Evolutionary conservation across 1,140 invertebrate species (phyloP), one percentile per base, ranked within the genome.

Genomic region (Drosophila pectinifera): DNA sequence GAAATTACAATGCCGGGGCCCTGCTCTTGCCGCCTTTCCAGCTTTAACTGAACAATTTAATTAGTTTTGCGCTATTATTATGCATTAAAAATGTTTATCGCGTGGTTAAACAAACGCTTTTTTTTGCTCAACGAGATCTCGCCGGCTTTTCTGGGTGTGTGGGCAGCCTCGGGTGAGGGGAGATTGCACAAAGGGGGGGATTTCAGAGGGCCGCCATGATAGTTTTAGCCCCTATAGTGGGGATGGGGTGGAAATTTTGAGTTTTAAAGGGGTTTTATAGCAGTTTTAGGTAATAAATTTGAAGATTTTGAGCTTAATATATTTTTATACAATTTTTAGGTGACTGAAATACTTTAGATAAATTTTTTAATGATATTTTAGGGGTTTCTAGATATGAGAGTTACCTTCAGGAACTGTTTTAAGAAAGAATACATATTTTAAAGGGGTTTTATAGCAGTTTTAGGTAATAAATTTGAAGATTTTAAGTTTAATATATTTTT

Each of bases 81-180:
- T 77, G 74, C 74, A 77, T 77, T 77, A 77, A 77, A 77, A 76
- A 77, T 77, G 74, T 76, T 76, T 69, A 77, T 77, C 74, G 74
- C 74, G 74, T 77, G 74, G 74, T 77, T 77, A 69, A 56, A 49
- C 74, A 77, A 77, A 77, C 73, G 55, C 64, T 68, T 61, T 77
- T 61, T 77, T 76, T 36, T 62, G 13, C 55, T 51, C 63, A 69
- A 77, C 63, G 20, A 77, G 74, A 77, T 62, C 61, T 75, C 49
- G 18, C 72, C 39, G 38, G 43, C 31, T 45, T 10, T 34, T 45
- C 4, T 28, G 5, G 14, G 6, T 11, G 72, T 64, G 73, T 65
- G 73, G 72, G 73, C 53, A 36, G n/a, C 16, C 11, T 14, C 11
- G 58, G 20, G 14, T n/a, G 46, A 18, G 24, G 45, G 46, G 24